phyloP scores from a whole-genome alignment of 2,797 vertebrate genomes.

The Notamacropus eugenii region DNA sequence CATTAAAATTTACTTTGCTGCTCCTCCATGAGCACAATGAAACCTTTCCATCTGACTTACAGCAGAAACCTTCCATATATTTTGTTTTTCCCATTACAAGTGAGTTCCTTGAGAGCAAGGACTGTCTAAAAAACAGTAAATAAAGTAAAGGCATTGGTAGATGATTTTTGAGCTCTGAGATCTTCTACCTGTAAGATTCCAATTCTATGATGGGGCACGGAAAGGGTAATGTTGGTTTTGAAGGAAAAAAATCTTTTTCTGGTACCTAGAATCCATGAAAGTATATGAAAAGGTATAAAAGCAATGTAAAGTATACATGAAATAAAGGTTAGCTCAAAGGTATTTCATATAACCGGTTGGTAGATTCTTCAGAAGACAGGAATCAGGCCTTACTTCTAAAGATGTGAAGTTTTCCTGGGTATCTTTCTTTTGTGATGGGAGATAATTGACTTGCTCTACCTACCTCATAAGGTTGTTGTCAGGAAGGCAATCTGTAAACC shows the following conservation, averaged over 20 bases:
- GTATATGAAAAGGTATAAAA: neutral
- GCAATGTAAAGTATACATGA: neutral
- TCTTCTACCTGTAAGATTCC: neutral
- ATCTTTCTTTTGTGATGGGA: neutral
- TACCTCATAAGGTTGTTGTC: neutral
- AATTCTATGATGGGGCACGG: neutral
- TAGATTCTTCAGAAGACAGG: neutral
- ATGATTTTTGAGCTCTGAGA: neutral
- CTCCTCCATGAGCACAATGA: neutral
- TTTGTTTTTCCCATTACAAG: neutral
- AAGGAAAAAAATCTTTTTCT: neutral
- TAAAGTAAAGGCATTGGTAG: neutral
- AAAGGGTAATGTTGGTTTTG: neutral
- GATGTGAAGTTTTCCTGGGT: neutral
- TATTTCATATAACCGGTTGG: neutral
- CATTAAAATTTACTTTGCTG: neutral
- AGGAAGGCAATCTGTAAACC: neutral
- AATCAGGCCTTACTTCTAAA: neutral
- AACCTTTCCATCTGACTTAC: neutral
- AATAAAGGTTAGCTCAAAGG: neutral
- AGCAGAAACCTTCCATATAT: neutral
- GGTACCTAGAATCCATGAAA: neutral
- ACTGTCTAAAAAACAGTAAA: neutral
- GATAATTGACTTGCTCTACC: neutral
- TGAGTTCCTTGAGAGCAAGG: neutral